These are phyloP conservation scores for Halisarca cf. caerulea DNA, from an alignment of 37 sponge, comb jelly and placozoan species.

Conservation along the genomic window DNA sequence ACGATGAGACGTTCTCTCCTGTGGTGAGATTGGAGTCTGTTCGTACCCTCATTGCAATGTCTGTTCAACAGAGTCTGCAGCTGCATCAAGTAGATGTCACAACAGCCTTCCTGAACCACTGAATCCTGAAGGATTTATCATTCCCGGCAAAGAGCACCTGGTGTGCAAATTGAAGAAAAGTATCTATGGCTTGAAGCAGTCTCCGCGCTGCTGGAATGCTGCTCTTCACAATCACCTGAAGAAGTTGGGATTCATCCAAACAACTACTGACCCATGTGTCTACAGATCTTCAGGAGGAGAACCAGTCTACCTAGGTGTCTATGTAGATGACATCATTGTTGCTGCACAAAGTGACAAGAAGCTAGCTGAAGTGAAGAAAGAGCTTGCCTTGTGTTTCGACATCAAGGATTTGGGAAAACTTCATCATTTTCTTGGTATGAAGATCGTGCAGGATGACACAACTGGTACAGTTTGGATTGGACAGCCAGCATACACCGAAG, in stretches of 20 bases:
- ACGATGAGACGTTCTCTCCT: too few species aligned
- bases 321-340: conserved; percentile 55
- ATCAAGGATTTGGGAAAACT: conserved; percentile 58
- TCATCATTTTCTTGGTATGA: conserved; percentile 55
- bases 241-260: conserved; percentile 46
- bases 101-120: too few species aligned
- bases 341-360: conserved; percentile 28
- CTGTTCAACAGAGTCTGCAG: too few species aligned
- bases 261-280: conserved; percentile 63
- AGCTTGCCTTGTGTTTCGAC: conserved; percentile 36
- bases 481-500: conserved; percentile 52
- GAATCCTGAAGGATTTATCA: conserved; percentile 69
- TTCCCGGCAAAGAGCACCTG: conserved; percentile 55
- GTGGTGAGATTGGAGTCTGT: too few species aligned
- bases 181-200: conserved; percentile 72
- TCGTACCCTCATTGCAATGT: too few species aligned
- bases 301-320: conserved; percentile 41
- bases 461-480: conserved; percentile 59
- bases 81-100: too few species aligned
- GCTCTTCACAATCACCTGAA: conserved; percentile 58
- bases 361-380: conserved; percentile 44
- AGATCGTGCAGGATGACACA: conserved; percentile 32
- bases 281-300: conserved; percentile 31
- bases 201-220: conserved; percentile 60
- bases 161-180: conserved; percentile 62